A percentile compares a stretch with the other conserved stretches of the same genome.
Conservation (phyloP, 2,888 invertebrate genomes). For the Caenorhabditis sp. region DNA sequence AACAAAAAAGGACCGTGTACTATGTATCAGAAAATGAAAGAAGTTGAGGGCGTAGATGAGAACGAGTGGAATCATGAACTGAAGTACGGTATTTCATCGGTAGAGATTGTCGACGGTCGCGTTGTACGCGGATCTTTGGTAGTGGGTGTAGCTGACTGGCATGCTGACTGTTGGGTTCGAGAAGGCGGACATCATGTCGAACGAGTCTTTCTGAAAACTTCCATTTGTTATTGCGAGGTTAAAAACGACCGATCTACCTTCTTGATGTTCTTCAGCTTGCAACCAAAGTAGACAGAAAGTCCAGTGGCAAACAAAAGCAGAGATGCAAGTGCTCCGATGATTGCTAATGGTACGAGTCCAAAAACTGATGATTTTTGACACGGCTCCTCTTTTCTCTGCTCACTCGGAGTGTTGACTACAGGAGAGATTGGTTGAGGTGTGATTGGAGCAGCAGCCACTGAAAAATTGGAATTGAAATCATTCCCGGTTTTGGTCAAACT, state of each 20-base stretch:
- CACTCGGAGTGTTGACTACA: constrained; percentile 9
- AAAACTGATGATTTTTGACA: constrained; percentile 23
- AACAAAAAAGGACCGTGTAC: constrained; percentile 58
- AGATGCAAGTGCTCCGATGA: constrained; percentile 36
- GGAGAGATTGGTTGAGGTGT: constrained; percentile 8
- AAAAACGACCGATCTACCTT: constrained; percentile 42
- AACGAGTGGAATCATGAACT: constrained; percentile 8
- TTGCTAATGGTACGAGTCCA: constrained; percentile 23
- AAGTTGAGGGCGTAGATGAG: constrained; percentile 43
- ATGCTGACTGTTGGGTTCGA: constrained; percentile 50
- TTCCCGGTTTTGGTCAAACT: neutral
- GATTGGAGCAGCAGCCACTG: constrained; percentile 4
- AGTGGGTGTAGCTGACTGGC: constrained; percentile 60
- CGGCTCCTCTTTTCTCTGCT: constrained; percentile 26
- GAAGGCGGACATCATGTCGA: constrained; percentile 65
- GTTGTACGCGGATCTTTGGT: constrained; percentile 56
- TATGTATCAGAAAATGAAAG: constrained; percentile 51
- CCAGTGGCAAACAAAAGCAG: constrained; percentile 40
- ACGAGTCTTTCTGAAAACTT: constrained; percentile 53
- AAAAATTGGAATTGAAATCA: neutral
- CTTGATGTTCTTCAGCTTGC: constrained; percentile 45
- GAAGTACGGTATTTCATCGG: constrained; percentile 43
- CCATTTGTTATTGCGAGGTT: too few species aligned
- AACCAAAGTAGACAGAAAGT: constrained; percentile 54
- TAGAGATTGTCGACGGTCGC: constrained; percentile 45